Conservation (phyloP, 2,888 invertebrate species). For the Nymphalis polychloros region DNA sequence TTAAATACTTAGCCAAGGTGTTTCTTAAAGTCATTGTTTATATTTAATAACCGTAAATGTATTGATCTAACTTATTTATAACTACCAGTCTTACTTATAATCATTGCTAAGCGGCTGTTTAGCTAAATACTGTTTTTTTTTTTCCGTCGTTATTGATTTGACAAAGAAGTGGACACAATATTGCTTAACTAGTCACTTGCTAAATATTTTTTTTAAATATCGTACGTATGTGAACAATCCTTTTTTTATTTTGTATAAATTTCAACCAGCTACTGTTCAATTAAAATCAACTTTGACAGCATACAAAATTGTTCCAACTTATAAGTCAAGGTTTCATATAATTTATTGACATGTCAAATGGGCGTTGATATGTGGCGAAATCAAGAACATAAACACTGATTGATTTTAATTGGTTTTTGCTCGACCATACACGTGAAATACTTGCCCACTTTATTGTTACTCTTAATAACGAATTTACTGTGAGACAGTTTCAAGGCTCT, state of each 20-base stretch:
- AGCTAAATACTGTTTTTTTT: too few species aligned
- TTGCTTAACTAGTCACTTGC: too few species aligned
- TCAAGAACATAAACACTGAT: conserved; percentile 17
- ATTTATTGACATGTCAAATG: background rate
- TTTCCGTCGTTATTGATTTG: too few species aligned
- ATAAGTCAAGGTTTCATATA: conserved; percentile 13
- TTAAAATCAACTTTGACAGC: background rate
- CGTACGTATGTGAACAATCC: too few species aligned
- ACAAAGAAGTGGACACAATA: too few species aligned
- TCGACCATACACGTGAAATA: conserved; percentile 8
- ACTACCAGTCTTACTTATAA: too few species aligned
- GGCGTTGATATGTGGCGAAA: conserved; percentile 6
- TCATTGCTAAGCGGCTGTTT: too few species aligned
- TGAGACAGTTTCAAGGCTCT: conserved; percentile 50
- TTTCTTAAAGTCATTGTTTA: too few species aligned
- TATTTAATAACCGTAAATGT: too few species aligned
- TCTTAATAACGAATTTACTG: conserved; percentile 59
- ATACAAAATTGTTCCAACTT: background rate
- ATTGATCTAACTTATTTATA: too few species aligned
- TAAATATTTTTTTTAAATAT: too few species aligned
- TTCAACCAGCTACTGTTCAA: background rate
- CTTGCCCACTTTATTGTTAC: conserved; percentile 45
- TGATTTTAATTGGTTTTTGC: conserved; percentile 32
- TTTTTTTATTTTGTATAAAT: background rate
- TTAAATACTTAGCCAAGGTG: too few species aligned